These are phyloP conservation scores for Macquaria ambigua DNA, from an alignment of 2,113 vertebrate genomes.

Conservation along the genomic window DNA sequence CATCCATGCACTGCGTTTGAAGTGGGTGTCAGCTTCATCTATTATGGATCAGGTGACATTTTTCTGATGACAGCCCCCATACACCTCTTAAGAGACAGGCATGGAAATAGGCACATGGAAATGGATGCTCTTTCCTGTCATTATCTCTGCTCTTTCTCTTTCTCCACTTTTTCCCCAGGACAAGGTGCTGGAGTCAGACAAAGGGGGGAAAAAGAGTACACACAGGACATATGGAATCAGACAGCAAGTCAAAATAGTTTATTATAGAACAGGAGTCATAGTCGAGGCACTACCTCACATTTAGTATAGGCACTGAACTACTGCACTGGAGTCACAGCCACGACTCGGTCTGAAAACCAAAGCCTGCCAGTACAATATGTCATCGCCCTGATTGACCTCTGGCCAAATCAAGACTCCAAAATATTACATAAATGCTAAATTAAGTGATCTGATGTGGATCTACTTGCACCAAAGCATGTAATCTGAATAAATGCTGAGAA, in stretches of 20 bases:
- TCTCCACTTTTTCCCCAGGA: background rate
- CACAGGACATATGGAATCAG: slow-evolving; percentile 57
- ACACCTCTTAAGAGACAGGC: slow-evolving; percentile 34
- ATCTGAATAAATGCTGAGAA: background rate
- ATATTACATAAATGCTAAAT: background rate
- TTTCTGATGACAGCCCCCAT: slow-evolving; percentile 46
- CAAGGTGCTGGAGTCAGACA: background rate
- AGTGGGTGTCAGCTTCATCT: slow-evolving; percentile 67
- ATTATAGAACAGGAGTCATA: slow-evolving; percentile 83
- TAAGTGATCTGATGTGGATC: background rate
- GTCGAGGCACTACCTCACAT: slow-evolving; percentile 87
- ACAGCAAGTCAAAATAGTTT: slow-evolving; percentile 85
- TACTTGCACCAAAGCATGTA: background rate
- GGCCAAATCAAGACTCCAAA: background rate
- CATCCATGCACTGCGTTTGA: slow-evolving; percentile 41
- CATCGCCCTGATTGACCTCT: background rate
- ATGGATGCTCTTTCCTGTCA: slow-evolving; percentile 9
- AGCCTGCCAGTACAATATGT: slow-evolving; percentile 49
- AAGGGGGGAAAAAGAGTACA: slow-evolving; percentile 27
- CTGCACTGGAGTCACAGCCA: slow-evolving; percentile 82
- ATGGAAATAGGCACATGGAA: slow-evolving; percentile 31
- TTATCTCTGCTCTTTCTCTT: slow-evolving; percentile 19
- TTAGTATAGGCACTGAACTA: slow-evolving; percentile 88
- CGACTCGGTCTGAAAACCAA: slow-evolving; percentile 60
- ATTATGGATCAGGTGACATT: slow-evolving; percentile 70